A percentile compares a stretch with the other conserved stretches of the same genome.
phyloP scores from a whole-genome alignment of 1,140 invertebrate species.

The Eciton burchellii region DNA sequence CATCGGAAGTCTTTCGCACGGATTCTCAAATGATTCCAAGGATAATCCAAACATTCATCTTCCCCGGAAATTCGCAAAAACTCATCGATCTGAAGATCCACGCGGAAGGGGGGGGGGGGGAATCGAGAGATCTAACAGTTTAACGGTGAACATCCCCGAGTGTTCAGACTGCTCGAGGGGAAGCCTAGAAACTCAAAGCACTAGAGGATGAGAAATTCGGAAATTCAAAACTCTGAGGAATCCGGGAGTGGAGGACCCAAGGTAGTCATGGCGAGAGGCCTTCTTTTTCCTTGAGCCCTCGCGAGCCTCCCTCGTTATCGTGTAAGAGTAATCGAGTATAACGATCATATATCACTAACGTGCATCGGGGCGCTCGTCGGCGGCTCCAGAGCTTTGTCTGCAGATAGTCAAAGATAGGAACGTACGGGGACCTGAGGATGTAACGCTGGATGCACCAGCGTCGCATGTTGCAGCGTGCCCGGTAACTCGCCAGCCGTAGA shows the following conservation, averaged over 20 bases:
- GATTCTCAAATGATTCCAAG: background rate
- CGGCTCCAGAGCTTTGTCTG: slow-evolving; percentile 91
- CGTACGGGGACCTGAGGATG: slow-evolving; percentile 98
- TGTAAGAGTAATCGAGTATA: slow-evolving; percentile 74
- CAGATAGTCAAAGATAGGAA: slow-evolving; percentile 98
- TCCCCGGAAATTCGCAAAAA: background rate
- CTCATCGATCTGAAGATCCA: background rate
- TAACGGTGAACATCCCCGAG: background rate
- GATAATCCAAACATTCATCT: background rate
- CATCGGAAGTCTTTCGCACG: no score
- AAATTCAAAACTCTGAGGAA: slow-evolving; percentile 15
- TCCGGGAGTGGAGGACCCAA: slow-evolving; percentile 41
- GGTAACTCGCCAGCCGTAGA: slow-evolving; percentile 93
- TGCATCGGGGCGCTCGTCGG: slow-evolving; percentile 86
- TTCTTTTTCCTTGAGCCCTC: slow-evolving; percentile 35
- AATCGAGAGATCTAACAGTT: slow-evolving; percentile 3
- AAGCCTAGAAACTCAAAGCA: background rate
- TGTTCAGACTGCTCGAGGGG: background rate
- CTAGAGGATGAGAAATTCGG: background rate
- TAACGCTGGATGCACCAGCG: slow-evolving; percentile 96
- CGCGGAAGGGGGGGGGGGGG: background rate
- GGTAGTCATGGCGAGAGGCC: slow-evolving; percentile 5
- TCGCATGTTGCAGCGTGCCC: slow-evolving; percentile 93
- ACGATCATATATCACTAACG: slow-evolving; percentile 84
- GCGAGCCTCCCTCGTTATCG: slow-evolving; percentile 25